Percentiles rank a stretch among this genome's conserved stretches.
These are phyloP conservation scores for Heterodera schachtii DNA, from an alignment of 1,140 invertebrate species.

Conservation along the genomic window DNA sequence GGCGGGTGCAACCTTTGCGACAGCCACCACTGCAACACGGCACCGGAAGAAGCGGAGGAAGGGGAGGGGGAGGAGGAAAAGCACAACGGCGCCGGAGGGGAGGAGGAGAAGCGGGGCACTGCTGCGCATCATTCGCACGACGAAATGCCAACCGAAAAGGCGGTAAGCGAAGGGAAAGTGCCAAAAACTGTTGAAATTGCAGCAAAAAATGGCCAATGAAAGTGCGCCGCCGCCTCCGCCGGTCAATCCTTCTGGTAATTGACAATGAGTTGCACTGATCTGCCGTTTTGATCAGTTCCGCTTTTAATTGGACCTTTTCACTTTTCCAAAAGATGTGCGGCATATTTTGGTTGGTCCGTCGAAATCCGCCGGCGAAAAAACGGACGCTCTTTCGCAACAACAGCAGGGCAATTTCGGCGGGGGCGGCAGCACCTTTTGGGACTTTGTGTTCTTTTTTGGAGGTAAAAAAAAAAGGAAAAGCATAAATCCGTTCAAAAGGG, in stretches of 20 bases:
- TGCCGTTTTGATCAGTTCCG: background rate
- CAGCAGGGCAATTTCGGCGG: no score
- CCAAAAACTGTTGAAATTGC: background rate
- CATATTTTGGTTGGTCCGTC: no score
- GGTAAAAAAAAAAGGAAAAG: no score
- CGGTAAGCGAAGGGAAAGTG: background rate
- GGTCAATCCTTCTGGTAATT: background rate
- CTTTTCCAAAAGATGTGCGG: background rate
- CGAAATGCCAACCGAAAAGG: background rate
- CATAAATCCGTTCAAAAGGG: no score
- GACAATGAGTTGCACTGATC: background rate
- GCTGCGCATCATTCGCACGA: background rate
- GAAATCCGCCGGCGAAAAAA: background rate
- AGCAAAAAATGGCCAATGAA: background rate
- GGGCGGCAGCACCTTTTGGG: background rate
- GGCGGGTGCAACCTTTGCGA: background rate
- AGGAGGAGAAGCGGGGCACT: background rate
- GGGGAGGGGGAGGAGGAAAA: no score
- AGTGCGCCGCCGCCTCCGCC: background rate
- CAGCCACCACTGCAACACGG: background rate
- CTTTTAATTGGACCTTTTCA: background rate
- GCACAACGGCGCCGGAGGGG: no score
- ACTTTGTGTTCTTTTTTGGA: background rate
- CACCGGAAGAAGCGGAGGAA: no score
- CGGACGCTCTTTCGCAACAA: no score